A percentile compares a stretch with the other conserved stretches of the same genome.
Evolutionary conservation across 1,140 invertebrate genomes (phyloP).

Genomic region (Caenorhabditis elegans): WBcel235 BX284604.4:11297001-11297500

Average conservation of each 20-base stretch:
- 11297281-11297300: too few relatives aligned
- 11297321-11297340: neutral
- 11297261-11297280: too few relatives aligned
- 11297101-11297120: constrained; percentile 25
- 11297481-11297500: constrained; percentile 38
- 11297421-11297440: constrained; percentile 34
- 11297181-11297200: constrained; percentile 45
- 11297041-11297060: constrained; percentile 3
- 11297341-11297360: neutral
- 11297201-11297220: constrained; percentile 35
- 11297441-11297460: constrained; percentile 30
- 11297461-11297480: constrained; percentile 40
- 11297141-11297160: constrained; percentile 38
- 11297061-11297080: neutral
- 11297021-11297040: neutral
- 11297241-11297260: constrained; percentile 44
- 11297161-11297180: constrained; percentile 47
- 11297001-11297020: neutral
- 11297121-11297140: constrained; percentile 17
- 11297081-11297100: neutral
- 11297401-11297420: neutral
- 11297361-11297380: neutral
- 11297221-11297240: constrained; percentile 47
- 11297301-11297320: constrained; percentile 25
- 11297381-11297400: constrained; percentile 10